A percentile compares a stretch with the other conserved stretches of the same genome.
phyloP scores from a whole-genome alignment of 2,113 vertebrate species.

The Dipodomys spectabilis region DNA sequence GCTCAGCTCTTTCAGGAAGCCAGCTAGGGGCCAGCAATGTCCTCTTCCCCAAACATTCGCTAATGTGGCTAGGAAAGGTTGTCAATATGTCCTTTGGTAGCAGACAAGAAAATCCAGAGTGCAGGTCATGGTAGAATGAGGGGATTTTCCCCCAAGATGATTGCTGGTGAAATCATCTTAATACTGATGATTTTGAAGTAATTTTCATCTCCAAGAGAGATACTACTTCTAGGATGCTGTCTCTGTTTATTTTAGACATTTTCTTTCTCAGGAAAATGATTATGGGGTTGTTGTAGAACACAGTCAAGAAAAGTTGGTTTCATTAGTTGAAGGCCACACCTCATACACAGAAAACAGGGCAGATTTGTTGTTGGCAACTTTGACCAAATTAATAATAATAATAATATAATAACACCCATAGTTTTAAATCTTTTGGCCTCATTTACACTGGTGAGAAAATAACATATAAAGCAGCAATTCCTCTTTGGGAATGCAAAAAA shows the following conservation, averaged over 20 bases:
- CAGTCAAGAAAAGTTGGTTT: not conserved
- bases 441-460: not conserved
- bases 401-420: no score
- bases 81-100: rapidly evolving
- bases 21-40: rapidly evolving
- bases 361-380: not conserved
- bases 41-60: rapidly evolving
- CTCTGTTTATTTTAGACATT: no score
- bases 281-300: not conserved
- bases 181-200: not conserved
- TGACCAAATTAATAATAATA: not conserved
- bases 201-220: not conserved
- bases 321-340: not conserved
- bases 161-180: not conserved
- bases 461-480: not conserved
- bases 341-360: not conserved
- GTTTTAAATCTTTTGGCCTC: not conserved
- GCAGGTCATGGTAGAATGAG: not conserved
- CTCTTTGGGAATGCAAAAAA: not conserved
- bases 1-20: not conserved
- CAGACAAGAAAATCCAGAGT: rapidly evolving
- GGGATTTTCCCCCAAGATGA: not conserved
- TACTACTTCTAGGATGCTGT: rapidly evolving
- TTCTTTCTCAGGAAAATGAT: not conserved
- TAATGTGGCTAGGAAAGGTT: rapidly evolving